These are phyloP conservation scores for Drosophila sulfurigaster DNA, from an alignment of 1,140 invertebrate genomes.

Conservation along the genomic window DNA sequence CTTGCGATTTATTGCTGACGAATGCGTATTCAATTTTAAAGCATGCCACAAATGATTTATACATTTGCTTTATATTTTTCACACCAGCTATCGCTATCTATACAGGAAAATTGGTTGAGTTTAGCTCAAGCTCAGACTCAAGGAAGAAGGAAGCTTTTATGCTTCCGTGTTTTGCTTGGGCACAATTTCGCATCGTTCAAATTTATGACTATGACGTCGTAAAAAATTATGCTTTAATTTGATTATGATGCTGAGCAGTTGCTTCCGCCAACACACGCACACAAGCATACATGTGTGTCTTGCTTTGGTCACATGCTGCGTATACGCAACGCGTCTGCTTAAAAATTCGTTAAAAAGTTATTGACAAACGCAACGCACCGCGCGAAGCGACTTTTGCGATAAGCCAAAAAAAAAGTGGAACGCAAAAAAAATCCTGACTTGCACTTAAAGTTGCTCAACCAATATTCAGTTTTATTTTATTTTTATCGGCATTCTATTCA, in stretches of 20 bases:
- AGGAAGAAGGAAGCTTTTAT: constrained; percentile 15
- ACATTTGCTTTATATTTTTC: constrained; percentile 80
- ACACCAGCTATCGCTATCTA: constrained; percentile 29
- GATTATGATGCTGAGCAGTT: constrained; percentile 67
- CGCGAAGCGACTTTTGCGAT: constrained; percentile 29
- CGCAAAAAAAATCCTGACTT: constrained; percentile 36
- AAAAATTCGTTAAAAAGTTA: constrained; percentile 69
- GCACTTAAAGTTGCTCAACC: constrained; percentile 22
- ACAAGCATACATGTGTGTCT: background rate
- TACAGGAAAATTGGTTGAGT: constrained; percentile 56
- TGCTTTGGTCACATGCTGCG: constrained; percentile 34
- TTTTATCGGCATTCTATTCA: constrained; percentile 21
- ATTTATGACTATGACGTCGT: constrained; percentile 82
- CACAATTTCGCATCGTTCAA: constrained; percentile 74
- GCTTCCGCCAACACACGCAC: constrained; percentile 7
- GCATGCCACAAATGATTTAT: constrained; percentile 75
- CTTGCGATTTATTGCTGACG: constrained; percentile 77
- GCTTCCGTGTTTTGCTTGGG: constrained; percentile 29
- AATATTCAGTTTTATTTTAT: background rate
- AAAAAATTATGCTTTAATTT: constrained; percentile 84
- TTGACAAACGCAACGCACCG: constrained; percentile 42
- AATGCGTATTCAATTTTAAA: constrained; percentile 82
- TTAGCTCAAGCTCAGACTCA: constrained; percentile 16
- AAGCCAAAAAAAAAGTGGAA: constrained; percentile 18
- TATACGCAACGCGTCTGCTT: constrained; percentile 63